Conservation (phyloP, 2,888 invertebrate species). For the Nebria brevicollis region DNA sequence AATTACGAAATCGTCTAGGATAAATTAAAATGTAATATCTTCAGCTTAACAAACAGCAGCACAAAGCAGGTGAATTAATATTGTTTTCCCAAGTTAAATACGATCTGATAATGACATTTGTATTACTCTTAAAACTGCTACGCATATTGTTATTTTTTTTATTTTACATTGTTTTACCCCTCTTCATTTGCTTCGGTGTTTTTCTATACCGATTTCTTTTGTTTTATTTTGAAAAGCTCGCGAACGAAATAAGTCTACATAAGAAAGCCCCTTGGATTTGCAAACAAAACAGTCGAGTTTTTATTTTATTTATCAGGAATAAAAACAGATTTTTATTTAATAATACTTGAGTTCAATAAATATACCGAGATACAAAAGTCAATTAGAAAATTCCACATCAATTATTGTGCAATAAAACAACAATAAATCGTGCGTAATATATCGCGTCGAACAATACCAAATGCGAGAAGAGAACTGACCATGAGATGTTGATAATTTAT, state of each 20-base stretch:
- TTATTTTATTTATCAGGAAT: neutral
- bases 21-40: neutral
- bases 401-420: neutral
- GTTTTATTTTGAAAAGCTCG: conserved; percentile 17
- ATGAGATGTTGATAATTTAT: neutral
- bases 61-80: conserved; percentile 19
- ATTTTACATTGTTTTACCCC: conserved; percentile 4
- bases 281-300: neutral
- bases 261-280: conserved; percentile 20
- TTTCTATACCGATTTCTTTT: conserved; percentile 21
- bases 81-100: conserved; percentile 35
- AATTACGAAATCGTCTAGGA: neutral
- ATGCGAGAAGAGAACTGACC: neutral
- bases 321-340: neutral
- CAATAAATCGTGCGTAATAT: neutral
- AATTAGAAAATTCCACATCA: neutral
- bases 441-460: neutral
- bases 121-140: conserved; percentile 40
- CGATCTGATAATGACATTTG: conserved; percentile 46
- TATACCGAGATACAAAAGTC: neutral
- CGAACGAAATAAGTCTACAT: conserved; percentile 30
- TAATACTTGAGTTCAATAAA: neutral
- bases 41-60: neutral
- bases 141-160: conserved; percentile 18
- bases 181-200: conserved; percentile 17